Evolutionary conservation across 2,888 invertebrate species (phyloP).

Genomic region (Agonum fuliginosum): DNA sequence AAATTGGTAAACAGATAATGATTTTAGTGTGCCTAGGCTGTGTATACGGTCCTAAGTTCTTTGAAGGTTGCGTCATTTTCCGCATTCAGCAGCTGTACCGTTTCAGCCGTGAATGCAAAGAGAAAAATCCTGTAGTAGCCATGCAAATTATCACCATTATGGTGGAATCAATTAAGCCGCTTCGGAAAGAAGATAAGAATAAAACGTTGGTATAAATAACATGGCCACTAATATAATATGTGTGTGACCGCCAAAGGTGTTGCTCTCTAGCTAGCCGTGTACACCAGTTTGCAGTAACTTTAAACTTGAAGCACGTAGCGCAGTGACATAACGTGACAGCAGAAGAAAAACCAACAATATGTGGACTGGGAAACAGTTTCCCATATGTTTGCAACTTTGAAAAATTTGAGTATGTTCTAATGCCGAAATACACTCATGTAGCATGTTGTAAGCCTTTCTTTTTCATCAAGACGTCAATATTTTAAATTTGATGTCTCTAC

Average conservation of each 20-base stretch:
- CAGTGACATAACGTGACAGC: background rate
- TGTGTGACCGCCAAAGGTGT: conserved; percentile 23
- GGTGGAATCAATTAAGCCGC: conserved; percentile 59
- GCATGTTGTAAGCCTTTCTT: too few species aligned
- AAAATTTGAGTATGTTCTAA: background rate
- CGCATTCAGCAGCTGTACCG: conserved; percentile 34
- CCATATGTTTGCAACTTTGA: background rate
- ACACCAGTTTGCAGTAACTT: background rate
- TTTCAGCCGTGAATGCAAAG: background rate
- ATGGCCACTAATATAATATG: conserved; percentile 42
- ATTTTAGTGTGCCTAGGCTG: too few species aligned
- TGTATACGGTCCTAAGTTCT: too few species aligned
- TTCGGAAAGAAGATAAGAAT: conserved; percentile 51
- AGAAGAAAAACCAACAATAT: too few species aligned
- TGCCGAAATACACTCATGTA: too few species aligned
- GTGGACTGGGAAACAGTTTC: too few species aligned
- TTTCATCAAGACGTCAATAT: too few species aligned
- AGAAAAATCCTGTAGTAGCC: conserved; percentile 42
- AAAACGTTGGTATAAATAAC: conserved; percentile 46
- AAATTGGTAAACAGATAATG: too few species aligned
- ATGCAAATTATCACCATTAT: conserved; percentile 58
- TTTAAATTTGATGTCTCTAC: too few species aligned
- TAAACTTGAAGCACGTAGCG: background rate
- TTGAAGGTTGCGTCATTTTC: conserved; percentile 11
- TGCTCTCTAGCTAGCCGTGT: background rate